These are phyloP conservation scores for Pandemis heparana DNA, from an alignment of 2,888 invertebrate genomes.

Conservation along the genomic window DNA sequence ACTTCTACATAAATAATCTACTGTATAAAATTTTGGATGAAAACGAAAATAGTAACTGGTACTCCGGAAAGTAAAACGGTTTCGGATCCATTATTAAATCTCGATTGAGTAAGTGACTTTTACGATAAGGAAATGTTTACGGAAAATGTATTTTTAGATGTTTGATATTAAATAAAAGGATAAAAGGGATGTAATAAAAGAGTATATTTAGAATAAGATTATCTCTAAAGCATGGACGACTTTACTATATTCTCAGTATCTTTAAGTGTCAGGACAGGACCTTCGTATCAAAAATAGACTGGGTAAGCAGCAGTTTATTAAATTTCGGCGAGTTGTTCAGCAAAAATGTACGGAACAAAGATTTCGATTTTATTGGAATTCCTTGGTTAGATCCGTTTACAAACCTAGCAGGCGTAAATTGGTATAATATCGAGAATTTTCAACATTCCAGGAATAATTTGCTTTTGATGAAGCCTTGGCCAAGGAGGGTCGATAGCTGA, in stretches of 20 bases:
- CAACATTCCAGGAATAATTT: conserved; percentile 12
- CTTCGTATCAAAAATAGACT: neutral
- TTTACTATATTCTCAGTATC: neutral
- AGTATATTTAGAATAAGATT: neutral
- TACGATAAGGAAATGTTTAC: neutral
- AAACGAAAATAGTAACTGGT: neutral
- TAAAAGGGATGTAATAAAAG: neutral
- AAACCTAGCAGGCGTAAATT: conserved; percentile 10
- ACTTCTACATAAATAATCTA: neutral
- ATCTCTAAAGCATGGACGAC: neutral
- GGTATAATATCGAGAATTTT: conserved; percentile 2
- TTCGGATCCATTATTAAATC: neutral
- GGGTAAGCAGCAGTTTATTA: neutral
- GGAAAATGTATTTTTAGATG: neutral
- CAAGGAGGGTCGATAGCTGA: conserved; percentile 13
- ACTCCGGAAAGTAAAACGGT: neutral
- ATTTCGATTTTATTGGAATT: conserved; percentile 21
- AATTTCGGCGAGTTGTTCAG: neutral
- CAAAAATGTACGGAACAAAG: neutral
- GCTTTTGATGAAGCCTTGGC: conserved; percentile 9
- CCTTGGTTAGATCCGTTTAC: conserved; percentile 3
- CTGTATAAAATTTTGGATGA: neutral
- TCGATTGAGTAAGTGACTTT: neutral
- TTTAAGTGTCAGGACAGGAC: neutral
- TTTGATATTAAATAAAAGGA: neutral